Conservation (phyloP, 2,113 vertebrate species). For the Tympanuchus pallidicinctus region DNA sequence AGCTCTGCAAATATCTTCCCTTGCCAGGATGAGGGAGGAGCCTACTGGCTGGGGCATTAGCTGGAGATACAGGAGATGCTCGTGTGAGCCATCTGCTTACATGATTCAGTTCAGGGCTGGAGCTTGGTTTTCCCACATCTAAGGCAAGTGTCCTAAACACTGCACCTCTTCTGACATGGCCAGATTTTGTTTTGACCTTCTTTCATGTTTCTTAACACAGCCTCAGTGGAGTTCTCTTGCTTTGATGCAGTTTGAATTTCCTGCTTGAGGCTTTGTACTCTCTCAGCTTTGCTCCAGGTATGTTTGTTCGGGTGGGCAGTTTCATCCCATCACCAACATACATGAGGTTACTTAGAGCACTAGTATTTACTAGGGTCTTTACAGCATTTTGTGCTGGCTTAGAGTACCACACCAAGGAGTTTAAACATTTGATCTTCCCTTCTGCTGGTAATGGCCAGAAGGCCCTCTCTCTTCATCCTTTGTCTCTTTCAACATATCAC, state of each 20-base stretch:
- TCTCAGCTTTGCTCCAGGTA: not conserved
- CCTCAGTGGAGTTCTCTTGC: not conserved
- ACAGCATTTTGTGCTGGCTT: not conserved
- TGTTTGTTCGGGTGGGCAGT: not conserved
- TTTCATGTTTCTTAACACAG: not conserved
- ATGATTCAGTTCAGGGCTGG: not conserved
- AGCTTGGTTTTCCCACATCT: constrained; percentile 49
- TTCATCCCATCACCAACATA: not conserved
- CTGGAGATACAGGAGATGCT: accelerated
- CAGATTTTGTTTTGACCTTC: not conserved
- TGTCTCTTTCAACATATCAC: not conserved
- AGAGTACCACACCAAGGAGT: not conserved
- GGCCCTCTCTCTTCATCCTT: accelerated
- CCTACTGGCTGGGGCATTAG: not conserved
- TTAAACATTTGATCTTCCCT: not conserved
- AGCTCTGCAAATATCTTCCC: not conserved
- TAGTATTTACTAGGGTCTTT: not conserved
- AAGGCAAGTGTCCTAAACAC: not conserved
- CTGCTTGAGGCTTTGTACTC: accelerated
- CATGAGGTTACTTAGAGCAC: accelerated
- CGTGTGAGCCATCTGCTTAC: not conserved
- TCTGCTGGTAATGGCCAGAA: not conserved
- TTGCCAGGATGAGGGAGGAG: not conserved
- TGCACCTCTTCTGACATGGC: not conserved
- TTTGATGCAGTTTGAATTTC: not conserved